Evolutionary conservation across 2,888 invertebrate species (phyloP).

Genomic region (Leptinotarsa rubiginosa): DNA sequence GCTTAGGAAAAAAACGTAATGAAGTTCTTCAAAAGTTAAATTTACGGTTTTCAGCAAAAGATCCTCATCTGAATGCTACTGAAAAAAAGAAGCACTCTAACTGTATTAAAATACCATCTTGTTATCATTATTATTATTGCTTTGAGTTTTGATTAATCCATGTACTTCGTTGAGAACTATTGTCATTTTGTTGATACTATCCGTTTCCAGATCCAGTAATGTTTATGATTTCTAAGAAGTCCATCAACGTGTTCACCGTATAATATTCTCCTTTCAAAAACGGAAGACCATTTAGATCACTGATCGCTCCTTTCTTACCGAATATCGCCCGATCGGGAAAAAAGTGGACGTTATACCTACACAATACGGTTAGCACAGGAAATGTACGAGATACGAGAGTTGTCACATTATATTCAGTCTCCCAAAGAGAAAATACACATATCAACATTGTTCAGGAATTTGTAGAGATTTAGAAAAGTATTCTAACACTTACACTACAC

Average conservation of each 20-base stretch:
- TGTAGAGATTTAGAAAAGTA: no score
- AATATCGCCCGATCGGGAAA: neutral
- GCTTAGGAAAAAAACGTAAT: no score
- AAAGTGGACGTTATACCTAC: slow-evolving; percentile 13
- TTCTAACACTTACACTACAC: no score
- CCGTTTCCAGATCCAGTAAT: neutral
- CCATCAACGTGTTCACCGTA: neutral
- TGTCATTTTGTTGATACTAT: neutral
- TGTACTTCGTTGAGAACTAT: neutral
- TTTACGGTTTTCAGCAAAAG: no score
- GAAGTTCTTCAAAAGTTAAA: no score
- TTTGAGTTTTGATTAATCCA: neutral
- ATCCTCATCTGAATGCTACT: no score
- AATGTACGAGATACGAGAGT: neutral
- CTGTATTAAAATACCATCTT: neutral
- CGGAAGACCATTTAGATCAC: slow-evolving; percentile 9
- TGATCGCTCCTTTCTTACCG: neutral
- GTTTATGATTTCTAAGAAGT: neutral
- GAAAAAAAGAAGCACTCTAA: no score
- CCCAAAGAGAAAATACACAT: no score
- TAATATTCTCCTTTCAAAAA: neutral
- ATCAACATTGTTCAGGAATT: no score
- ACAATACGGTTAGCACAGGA: neutral
- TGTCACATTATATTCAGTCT: no score
- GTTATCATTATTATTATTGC: neutral